Base-by-base conservation (phyloP, 2,113 vertebrate species). In the Catharus bicknelli region DNA sequence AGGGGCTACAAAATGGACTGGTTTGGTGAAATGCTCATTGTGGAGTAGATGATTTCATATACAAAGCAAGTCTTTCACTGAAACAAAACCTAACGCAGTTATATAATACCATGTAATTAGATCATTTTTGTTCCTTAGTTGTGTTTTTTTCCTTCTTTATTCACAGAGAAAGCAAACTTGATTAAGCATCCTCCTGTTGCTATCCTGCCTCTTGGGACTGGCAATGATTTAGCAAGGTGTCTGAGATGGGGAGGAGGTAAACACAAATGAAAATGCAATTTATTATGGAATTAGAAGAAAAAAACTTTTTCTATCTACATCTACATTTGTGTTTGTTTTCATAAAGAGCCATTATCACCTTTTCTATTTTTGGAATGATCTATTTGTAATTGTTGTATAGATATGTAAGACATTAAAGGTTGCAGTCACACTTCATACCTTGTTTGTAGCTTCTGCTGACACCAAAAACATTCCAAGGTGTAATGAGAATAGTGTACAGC, bases 231-330 rank as follows among this genome's bases (percentile, higher is more conserved):
- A 95, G 99, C 99, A 76, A 98, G 99, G 90, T 99, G 99, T 97
- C 98, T 99, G 94, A 98, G 98, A 94, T 99, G 99, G 99, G 99
- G 99, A 97, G 99, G 99, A 99, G 99, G 99, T 99, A 99, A 98
- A 91, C 48, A 92, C 32, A 90, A 78, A 63, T 85, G 80, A 80
- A 83, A 83, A 70, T 83, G 57, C 38, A 40, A 50, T 83, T 16
- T 14, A 17, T 83, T 77, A 36, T 68, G 30, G 26, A 83, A 61
- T 77, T 85, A 36, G 59, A 88, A 50, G 13, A 4, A n/a, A 83
- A 79, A 57, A 69, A 47, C 1, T 4, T 86, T 84, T 73, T 58
- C 1, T 16, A 40, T 73, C 40, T 25, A 86, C 40, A 8, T 54
- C 32, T 72, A 14, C 14, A 34, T 83, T 77, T 89, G 15, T 6